Conservation (phyloP, 2,888 invertebrate genomes). For the Hyalella azteca region DNA sequence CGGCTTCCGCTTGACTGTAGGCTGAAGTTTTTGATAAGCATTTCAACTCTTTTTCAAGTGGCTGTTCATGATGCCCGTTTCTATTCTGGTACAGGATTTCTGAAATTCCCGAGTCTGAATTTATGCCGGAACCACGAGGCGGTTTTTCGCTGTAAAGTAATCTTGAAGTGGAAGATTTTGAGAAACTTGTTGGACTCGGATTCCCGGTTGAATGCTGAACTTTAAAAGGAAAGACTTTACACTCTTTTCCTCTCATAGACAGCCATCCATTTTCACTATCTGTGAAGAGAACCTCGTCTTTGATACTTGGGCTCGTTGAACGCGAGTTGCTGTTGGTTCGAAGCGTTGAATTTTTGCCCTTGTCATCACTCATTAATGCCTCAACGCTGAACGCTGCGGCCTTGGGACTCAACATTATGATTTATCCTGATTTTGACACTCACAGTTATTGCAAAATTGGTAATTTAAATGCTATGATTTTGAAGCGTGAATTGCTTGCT, state of each 20-base stretch:
- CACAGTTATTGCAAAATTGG: not conserved
- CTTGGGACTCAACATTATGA: constrained; percentile 45
- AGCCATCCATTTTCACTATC: not conserved
- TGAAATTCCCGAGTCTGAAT: not conserved
- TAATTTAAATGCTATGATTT: not conserved
- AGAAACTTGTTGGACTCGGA: not conserved
- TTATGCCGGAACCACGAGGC: not conserved
- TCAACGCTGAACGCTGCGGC: constrained; percentile 52
- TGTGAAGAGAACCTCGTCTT: not conserved
- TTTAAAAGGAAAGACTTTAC: constrained; percentile 14
- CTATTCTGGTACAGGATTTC: not conserved
- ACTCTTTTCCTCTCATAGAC: constrained; percentile 1
- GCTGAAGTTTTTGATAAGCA: not conserved
- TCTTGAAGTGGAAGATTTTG: not conserved
- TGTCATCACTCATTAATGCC: constrained; percentile 30
- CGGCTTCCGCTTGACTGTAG: not conserved
- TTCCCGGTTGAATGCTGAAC: not conserved
- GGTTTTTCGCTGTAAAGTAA: not conserved
- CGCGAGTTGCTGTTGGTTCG: not conserved
- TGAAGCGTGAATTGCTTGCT: not conserved
- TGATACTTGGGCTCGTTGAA: not conserved
- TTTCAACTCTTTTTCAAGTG: not conserved
- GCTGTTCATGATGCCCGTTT: not conserved
- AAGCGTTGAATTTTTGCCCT: not conserved
- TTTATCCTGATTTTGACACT: not conserved